phyloP scores from a whole-genome alignment of 2,888 invertebrate genomes.

The Chloroclysta siterata region DNA sequence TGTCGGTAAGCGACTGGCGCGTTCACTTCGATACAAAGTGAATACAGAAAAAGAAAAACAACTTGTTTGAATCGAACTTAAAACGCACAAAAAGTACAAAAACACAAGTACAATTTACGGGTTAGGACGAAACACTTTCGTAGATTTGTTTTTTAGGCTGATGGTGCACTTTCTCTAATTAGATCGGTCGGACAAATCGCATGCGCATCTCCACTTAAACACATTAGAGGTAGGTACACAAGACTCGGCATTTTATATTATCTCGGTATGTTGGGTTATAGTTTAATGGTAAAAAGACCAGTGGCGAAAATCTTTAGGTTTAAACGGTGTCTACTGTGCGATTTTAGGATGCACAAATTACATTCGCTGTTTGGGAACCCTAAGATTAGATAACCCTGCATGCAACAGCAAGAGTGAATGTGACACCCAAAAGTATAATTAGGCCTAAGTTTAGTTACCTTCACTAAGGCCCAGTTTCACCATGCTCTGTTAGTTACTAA shows the following conservation, averaged over 20 bases:
- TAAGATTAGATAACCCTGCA: too few relatives aligned
- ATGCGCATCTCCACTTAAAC: neutral
- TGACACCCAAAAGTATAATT: too few relatives aligned
- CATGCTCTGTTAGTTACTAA: too few relatives aligned
- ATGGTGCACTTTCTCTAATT: conserved; percentile 65
- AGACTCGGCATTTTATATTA: neutral
- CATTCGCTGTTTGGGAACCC: too few relatives aligned
- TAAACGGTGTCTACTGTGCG: too few relatives aligned
- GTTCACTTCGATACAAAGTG: conserved; percentile 32
- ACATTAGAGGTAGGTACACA: neutral
- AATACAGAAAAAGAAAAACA: conserved; percentile 3
- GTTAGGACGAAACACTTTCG: conserved; percentile 35
- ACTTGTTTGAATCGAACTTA: conserved; percentile 36
- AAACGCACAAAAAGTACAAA: conserved; percentile 47
- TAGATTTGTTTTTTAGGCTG: conserved; percentile 47
- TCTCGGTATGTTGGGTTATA: too few relatives aligned
- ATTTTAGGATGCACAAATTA: too few relatives aligned
- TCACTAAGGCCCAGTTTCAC: too few relatives aligned
- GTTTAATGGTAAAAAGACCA: too few relatives aligned
- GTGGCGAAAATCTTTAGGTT: too few relatives aligned
- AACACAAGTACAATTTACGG: conserved; percentile 23
- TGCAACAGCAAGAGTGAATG: too few relatives aligned
- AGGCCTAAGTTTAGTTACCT: too few relatives aligned
- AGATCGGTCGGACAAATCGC: conserved; percentile 46
- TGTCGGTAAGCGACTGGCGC: conserved; percentile 53